Evolutionary conservation across 2,888 invertebrate genomes (phyloP), one percentile per base, ranked within the genome.

Genomic region (Lasius platythorax): DNA sequence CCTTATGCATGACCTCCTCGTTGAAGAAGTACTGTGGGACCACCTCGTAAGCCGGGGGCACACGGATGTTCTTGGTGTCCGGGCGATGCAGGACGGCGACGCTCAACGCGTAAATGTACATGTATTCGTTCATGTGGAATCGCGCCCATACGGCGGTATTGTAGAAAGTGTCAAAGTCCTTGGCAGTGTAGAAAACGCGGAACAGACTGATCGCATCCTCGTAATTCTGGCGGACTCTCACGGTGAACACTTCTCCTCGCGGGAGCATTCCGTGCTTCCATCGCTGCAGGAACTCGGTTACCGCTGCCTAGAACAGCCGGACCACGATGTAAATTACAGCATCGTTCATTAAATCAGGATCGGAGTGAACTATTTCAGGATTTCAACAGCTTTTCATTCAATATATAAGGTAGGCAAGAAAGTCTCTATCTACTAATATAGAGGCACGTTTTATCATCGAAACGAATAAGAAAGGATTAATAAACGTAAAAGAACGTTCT

Each of bases 21-120:
- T 96, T 96, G 87, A 96, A 96, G 95, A 96, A 97, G 88, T 96
- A 96, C 93, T 97, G 96, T 0, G 97, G 97, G 89, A 96, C 95
- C 46, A 97, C 95, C 95, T 97, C 97, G 91, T 97, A 97, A n/a
- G 96, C 95, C 2, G 97, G 96, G 2, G 97, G 97, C 56, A 97
- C 91, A 28, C 96, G 96, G 46, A 97, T 93, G 78, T 96, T 96
- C 72, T 95, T 94, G 79, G 96, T 95, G 90, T 97, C 97, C 2
- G 95, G 91, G 70, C 97, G 96, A 90, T 97, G 96, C 33, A 96
- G 92, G 9, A 96, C 93, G 58, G 97, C 97, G 15, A 96, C 95
- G 89, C 96, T 96, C 92, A 96, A 95, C 5, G 96, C 95, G 92
- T 97, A 97, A 5, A 96, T 93, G 95, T 97, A 97, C 92, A 96